A percentile compares a stretch with the other conserved stretches of the same genome.
phyloP scores from a whole-genome alignment of 2,797 vertebrate species.

The Anableps anableps region DNA sequence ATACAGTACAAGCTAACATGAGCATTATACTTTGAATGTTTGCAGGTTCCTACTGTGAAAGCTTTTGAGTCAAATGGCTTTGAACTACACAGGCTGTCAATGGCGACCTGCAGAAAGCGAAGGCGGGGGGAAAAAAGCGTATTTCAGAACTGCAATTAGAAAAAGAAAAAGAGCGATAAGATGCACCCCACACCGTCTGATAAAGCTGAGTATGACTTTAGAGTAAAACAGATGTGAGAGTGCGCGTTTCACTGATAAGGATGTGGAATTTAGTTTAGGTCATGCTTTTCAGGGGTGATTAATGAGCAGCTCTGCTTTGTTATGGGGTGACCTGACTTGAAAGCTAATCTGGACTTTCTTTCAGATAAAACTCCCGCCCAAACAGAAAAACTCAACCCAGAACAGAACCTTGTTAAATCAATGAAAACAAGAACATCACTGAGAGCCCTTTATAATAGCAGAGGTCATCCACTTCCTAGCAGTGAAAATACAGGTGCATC shows the following conservation, averaged over 20 bases:
- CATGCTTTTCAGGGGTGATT: slow-evolving; percentile 21
- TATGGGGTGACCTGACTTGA: slow-evolving; percentile 9
- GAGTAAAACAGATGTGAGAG: slow-evolving; percentile 27
- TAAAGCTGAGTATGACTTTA: slow-evolving; percentile 59
- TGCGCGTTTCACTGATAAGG: slow-evolving; percentile 26
- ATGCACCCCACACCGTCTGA: slow-evolving; percentile 47
- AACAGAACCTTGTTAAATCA: slow-evolving; percentile 27
- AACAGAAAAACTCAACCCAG: background rate
- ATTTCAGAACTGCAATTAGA: slow-evolving; percentile 46
- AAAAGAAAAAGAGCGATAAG: slow-evolving; percentile 55
- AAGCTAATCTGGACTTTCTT: background rate
- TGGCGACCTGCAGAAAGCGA: slow-evolving; percentile 56
- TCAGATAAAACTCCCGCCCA: slow-evolving; percentile 29
- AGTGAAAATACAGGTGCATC: background rate
- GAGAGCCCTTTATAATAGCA: background rate
- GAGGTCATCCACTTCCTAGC: background rate
- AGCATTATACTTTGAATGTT: slow-evolving; percentile 40
- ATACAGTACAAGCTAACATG: slow-evolving; percentile 38
- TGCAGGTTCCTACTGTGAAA: slow-evolving; percentile 38
- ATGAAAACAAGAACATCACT: background rate
- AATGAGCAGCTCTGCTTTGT: slow-evolving; percentile 12
- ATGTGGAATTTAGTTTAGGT: slow-evolving; percentile 28
- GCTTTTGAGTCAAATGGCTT: slow-evolving; percentile 55
- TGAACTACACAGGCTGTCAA: slow-evolving; percentile 46
- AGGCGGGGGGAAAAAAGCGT: slow-evolving; percentile 15